Percentiles rank a stretch among this genome's conserved stretches.
These are phyloP conservation scores for Caranx melampygus DNA, from an alignment of 2,113 vertebrate genomes.

Conservation along the genomic window DNA sequence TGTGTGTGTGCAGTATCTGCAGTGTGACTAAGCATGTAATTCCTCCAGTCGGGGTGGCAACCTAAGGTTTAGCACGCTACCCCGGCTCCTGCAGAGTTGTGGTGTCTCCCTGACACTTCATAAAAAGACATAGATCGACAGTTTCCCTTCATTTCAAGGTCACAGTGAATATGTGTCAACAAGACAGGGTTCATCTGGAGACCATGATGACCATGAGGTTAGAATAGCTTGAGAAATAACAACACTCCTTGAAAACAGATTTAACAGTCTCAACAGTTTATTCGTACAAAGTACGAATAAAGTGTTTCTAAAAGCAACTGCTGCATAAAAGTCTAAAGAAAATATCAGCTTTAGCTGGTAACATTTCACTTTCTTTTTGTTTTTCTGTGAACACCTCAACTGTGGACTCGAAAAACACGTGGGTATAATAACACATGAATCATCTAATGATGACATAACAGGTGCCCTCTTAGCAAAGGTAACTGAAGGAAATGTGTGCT, in stretches of 20 bases:
- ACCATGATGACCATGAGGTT: background rate
- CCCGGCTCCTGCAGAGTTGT: slow-evolving; percentile 43
- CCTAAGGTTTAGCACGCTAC: slow-evolving; percentile 49
- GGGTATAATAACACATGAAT: slow-evolving; percentile 23
- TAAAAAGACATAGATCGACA: background rate
- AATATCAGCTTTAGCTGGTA: background rate
- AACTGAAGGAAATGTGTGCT: background rate
- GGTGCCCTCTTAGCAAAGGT: slow-evolving; percentile 5
- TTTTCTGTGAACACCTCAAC: background rate
- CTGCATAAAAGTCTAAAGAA: background rate
- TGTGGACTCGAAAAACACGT: slow-evolving; percentile 1
- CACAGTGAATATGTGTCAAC: background rate
- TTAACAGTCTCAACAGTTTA: no score
- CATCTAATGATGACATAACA: slow-evolving; percentile 23
- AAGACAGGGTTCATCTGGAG: background rate
- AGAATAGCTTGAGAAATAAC: background rate
- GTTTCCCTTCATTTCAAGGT: background rate
- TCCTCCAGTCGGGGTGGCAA: slow-evolving; percentile 32
- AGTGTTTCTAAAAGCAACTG: background rate
- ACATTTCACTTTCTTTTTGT: slow-evolving; percentile 9
- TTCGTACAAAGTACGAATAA: background rate
- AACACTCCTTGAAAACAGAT: background rate
- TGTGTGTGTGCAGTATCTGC: slow-evolving; percentile 39
- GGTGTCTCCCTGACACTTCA: slow-evolving; percentile 25
- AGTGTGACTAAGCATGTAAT: slow-evolving; percentile 58